phyloP scores from a whole-genome alignment of 1,140 invertebrate species.

The Lepidostoma basale region DNA sequence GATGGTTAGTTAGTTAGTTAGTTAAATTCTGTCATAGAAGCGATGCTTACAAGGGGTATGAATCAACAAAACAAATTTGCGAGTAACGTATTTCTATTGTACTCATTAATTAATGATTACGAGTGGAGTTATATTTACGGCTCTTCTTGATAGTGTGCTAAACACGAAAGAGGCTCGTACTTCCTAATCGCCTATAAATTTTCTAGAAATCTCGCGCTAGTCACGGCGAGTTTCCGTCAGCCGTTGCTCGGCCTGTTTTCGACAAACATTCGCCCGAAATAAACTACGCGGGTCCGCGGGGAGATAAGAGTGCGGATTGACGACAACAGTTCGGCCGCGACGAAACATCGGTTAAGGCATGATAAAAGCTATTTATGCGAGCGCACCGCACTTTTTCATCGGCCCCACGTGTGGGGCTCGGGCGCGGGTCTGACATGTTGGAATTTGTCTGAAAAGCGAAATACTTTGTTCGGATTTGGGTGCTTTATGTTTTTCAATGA shows the following conservation, averaged over 20 bases:
- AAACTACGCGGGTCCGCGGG: background rate
- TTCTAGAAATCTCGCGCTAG: background rate
- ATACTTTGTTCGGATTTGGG: too few species aligned
- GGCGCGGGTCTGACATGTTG: too few species aligned
- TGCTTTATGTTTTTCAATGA: too few species aligned
- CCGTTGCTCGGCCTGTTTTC: constrained; percentile 5
- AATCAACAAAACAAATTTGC: background rate
- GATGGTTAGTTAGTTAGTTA: too few species aligned
- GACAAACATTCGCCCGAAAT: constrained; percentile 1
- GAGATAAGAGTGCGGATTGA: constrained; percentile 1
- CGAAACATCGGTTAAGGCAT: background rate
- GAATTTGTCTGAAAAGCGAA: background rate
- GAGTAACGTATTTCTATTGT: background rate
- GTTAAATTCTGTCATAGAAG: too few species aligned
- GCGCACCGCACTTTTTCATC: background rate
- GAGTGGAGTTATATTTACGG: background rate
- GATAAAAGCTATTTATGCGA: constrained; percentile 11
- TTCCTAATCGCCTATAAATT: constrained; percentile 2
- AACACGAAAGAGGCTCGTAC: background rate
- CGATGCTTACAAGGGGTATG: too few species aligned
- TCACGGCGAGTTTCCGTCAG: background rate
- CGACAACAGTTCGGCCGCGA: background rate
- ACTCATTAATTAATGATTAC: background rate
- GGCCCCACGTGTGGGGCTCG: too few species aligned
- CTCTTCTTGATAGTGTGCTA: background rate